A percentile compares a stretch with the other conserved stretches of the same genome.
Conservation (phyloP, 2,888 invertebrate species). For the Brenthis daphne region DNA sequence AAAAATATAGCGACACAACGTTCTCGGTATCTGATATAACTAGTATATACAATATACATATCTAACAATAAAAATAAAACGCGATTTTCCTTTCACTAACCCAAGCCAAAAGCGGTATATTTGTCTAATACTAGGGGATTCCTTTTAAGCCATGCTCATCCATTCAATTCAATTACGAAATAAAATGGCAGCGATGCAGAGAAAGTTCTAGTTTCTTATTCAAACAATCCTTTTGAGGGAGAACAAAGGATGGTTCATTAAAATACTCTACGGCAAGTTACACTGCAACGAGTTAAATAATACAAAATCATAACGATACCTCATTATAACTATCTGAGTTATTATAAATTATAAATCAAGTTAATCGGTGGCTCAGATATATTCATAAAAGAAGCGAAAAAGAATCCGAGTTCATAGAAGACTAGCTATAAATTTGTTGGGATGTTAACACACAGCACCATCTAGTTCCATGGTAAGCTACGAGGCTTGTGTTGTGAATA, state of each 20-base stretch:
- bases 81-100: conserved; percentile 6
- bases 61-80: background rate
- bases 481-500: too few species aligned
- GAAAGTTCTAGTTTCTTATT: conserved; percentile 67
- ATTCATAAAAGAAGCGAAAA: too few species aligned
- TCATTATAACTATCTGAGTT: conserved; percentile 22
- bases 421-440: too few species aligned
- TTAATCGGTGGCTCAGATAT: too few species aligned
- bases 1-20: too few species aligned
- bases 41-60: too few species aligned
- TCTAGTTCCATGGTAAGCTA: too few species aligned
- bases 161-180: conserved; percentile 74
- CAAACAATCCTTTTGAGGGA: conserved; percentile 66
- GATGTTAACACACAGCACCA: too few species aligned
- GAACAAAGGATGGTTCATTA: conserved; percentile 74
- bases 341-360: conserved; percentile 24
- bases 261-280: conserved; percentile 59
- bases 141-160: conserved; percentile 56
- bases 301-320: conserved; percentile 35
- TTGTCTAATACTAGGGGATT: conserved; percentile 46
- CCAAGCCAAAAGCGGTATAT: conserved; percentile 28
- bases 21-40: too few species aligned
- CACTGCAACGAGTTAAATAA: conserved; percentile 35
- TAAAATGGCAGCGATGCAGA: conserved; percentile 61
- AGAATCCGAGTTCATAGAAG: too few species aligned